These are phyloP conservation scores for Bombus terrestris DNA, from an alignment of 1,140 invertebrate genomes.

Conservation along the genomic window DNA sequence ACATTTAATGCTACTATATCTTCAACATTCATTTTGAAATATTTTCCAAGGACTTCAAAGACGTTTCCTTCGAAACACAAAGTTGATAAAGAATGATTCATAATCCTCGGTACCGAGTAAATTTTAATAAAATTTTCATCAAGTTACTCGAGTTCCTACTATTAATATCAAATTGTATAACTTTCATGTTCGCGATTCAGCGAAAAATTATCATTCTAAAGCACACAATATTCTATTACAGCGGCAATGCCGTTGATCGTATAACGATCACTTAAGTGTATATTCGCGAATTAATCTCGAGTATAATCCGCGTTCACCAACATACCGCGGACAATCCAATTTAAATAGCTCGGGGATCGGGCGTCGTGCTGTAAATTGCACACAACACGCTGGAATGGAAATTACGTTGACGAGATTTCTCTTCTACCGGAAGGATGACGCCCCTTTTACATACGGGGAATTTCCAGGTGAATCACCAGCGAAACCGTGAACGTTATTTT, in stretches of 20 bases:
- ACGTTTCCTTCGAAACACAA: too few relatives aligned
- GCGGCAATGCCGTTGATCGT: constrained; percentile 13
- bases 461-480: neutral
- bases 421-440: constrained; percentile 43
- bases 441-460: constrained; percentile 16
- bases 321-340: constrained; percentile 56
- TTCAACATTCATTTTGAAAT: neutral
- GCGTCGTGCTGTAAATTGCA: constrained; percentile 53
- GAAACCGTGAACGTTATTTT: constrained; percentile 25
- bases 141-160: neutral
- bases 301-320: constrained; percentile 56
- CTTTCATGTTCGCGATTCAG: too few relatives aligned
- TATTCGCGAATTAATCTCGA: constrained; percentile 63
- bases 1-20: neutral
- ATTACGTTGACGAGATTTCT: constrained; percentile 62
- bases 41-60: too few relatives aligned
- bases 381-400: constrained; percentile 56
- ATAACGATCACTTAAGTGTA: constrained; percentile 57
- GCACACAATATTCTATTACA: constrained; percentile 16
- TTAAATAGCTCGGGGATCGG: constrained; percentile 50
- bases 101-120: neutral
- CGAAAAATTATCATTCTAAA: neutral
- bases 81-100: neutral
- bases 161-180: neutral
- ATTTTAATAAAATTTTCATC: neutral